Base-by-base conservation (phyloP, 2,113 vertebrate genomes). In the Mus spicilegus region DNA sequence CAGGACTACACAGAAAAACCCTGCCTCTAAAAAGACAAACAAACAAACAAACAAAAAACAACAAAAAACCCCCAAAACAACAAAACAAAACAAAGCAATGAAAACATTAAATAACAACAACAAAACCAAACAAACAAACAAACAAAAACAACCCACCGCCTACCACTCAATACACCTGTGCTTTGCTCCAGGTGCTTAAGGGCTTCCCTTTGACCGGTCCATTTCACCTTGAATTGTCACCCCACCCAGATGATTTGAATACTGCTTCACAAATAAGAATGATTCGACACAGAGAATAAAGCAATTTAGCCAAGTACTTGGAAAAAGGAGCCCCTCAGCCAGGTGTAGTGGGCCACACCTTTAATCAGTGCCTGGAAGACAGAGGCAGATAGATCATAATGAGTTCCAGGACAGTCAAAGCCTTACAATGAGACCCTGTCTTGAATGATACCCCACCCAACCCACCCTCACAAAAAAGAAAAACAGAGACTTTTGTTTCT, bases 231-330 rank as follows among this genome's bases (percentile, higher is more conserved):
- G 93, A 81, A 39, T 89, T 49, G 91, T 54, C 42, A 73, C 19
- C 84, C 63, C 70, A 85, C 7, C 7, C 19, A 7, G 77, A 39
- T 75, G 14, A 91, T 61, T 46, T 75, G 49, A 46, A 13, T 78
- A 89, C 5, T 61, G 30, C 49, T 91, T 78, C 67, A 73, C 58
- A 65, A 89, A 87, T 80, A 49, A 17, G 22, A 81, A 93, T 73
- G 42, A 89, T 11, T 9, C 49, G 6, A 81, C 39, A 90, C 77
- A 93, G 82, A 89, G 80, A 93, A 17, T 46, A 89, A 87, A 84
- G 69, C 73, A 93, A 87, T 42, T 82, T 85, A 93, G 51, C 13
- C 42, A 87, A 89, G 91, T n/a, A 93, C 14, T 75, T 56, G 78
- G 90, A 93, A 93, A 75, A 28, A 85, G 28, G 49, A 76, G 87